Conservation (phyloP, 2,888 invertebrate species). For the Galeopsomyia nigrocyanea region DNA sequence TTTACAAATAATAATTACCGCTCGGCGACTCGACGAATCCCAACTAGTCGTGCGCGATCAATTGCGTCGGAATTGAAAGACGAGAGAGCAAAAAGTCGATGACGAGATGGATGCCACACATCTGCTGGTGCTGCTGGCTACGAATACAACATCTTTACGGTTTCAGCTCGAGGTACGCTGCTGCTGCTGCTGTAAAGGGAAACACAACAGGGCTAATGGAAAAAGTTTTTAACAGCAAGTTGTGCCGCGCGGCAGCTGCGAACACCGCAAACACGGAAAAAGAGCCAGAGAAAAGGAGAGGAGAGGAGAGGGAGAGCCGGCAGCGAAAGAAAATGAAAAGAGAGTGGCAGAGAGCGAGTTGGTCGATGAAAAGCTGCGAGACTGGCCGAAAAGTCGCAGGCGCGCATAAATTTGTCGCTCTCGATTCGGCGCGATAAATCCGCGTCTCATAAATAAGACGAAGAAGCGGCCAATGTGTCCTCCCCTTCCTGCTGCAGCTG, state of each 20-base stretch:
- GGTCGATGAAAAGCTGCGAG: not conserved
- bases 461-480: not conserved
- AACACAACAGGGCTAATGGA: slow-evolving; percentile 45
- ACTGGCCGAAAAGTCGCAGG: too few relatives aligned
- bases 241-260: not conserved
- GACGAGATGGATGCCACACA: not conserved
- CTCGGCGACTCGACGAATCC: too few relatives aligned
- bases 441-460: slow-evolving; percentile 57
- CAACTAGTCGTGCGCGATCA: too few relatives aligned
- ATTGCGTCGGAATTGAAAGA: too few relatives aligned
- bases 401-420: slow-evolving; percentile 54
- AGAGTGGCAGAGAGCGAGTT: not conserved
- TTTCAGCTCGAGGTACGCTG: not conserved
- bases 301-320: not conserved
- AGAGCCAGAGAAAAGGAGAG: not conserved
- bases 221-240: slow-evolving; percentile 45
- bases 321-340: not conserved
- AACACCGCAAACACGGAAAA: too few relatives aligned
- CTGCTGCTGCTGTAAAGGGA: slow-evolving; percentile 28
- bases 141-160: slow-evolving; percentile 6
- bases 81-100: slow-evolving; percentile 7
- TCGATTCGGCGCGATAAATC: slow-evolving; percentile 57
- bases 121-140: not conserved
- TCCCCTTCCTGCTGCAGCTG: too few relatives aligned
- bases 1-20: too few relatives aligned